Evolutionary conservation across 2,113 vertebrate species (phyloP).

Genomic region (Plectropomus leopardus): DNA sequence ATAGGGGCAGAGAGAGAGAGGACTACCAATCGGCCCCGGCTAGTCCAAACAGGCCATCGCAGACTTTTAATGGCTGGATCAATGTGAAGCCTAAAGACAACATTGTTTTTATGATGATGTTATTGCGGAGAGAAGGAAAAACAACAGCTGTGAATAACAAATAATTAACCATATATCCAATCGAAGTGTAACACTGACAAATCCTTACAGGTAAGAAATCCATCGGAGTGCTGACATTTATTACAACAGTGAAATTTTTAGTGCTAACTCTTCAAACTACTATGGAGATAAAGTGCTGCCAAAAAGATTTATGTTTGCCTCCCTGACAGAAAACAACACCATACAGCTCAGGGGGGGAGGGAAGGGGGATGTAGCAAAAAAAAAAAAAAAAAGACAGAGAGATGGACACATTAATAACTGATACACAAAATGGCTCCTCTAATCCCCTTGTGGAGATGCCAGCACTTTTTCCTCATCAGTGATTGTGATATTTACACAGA

Average conservation of each 20-base stretch:
- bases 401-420: conserved; percentile 73
- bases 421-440: conserved; percentile 82
- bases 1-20: conserved; percentile 54
- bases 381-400: conserved; percentile 30
- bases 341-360: conserved; percentile 38
- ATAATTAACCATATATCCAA: conserved; percentile 14
- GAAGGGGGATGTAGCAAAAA: too few species aligned
- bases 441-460: conserved; percentile 69
- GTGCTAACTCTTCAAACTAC: background rate
- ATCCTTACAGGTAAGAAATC: background rate
- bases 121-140: conserved; percentile 14
- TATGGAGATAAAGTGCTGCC: background rate
- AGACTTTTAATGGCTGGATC: conserved; percentile 23
- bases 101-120: conserved; percentile 17
- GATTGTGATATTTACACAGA: conserved; percentile 82
- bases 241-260: background rate
- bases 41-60: conserved; percentile 28
- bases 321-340: conserved; percentile 31
- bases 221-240: conserved; percentile 9
- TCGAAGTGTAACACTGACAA: conserved; percentile 3
- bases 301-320: conserved; percentile 21
- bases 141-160: conserved; percentile 32
- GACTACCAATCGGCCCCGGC: conserved; percentile 46
- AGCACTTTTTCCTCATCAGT: conserved; percentile 74
- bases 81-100: background rate